phyloP scores from a whole-genome alignment of 2,797 vertebrate species.

The Somateria mollissima region DNA sequence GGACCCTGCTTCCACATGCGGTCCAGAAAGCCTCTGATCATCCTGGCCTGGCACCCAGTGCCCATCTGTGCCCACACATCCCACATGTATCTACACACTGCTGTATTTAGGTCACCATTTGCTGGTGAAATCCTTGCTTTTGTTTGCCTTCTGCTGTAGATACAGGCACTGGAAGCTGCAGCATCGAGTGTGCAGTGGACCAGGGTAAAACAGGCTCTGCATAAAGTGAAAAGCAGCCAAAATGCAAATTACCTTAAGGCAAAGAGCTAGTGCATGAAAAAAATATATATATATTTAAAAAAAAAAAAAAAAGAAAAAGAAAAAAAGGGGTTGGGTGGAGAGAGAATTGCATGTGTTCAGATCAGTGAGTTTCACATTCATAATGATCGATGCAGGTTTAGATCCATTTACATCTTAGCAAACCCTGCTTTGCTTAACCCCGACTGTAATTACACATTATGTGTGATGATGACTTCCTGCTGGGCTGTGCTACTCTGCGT shows the following conservation, averaged over 20 bases:
- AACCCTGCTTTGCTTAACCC: neutral
- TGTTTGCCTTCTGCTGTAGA: rapidly evolving
- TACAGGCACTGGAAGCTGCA: neutral
- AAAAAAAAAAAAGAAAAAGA: too few relatives aligned
- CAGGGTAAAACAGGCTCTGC: neutral
- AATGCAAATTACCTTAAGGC: neutral
- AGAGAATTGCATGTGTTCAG: neutral
- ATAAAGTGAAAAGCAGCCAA: neutral
- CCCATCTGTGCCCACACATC: neutral
- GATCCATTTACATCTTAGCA: neutral
- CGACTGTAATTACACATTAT: neutral
- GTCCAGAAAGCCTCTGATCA: neutral
- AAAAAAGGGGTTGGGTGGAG: neutral
- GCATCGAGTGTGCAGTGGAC: neutral
- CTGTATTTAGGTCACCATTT: neutral
- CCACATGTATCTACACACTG: neutral
- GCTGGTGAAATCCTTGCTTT: neutral
- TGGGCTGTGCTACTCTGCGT: neutral
- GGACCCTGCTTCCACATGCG: neutral
- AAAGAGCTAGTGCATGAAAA: neutral
- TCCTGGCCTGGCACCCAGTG: neutral
- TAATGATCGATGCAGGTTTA: neutral
- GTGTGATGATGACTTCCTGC: neutral
- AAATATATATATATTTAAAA: neutral
- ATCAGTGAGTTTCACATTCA: neutral